Percentiles rank a stretch among this genome's conserved stretches.
These are phyloP conservation scores for Hetaerina titia DNA, from an alignment of 2,888 invertebrate species.

Conservation along the genomic window DNA sequence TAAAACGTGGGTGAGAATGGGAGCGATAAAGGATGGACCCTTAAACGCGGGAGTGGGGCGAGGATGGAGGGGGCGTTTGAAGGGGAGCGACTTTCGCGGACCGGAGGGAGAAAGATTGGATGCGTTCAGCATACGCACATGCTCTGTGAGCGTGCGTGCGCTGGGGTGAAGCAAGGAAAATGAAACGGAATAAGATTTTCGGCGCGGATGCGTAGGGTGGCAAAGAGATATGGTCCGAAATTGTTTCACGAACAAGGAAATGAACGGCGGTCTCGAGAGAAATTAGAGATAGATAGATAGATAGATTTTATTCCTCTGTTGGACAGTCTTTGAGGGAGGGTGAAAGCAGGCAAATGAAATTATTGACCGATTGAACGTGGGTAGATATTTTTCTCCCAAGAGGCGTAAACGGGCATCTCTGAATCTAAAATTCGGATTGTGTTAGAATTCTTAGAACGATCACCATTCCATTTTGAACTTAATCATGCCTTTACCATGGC, in stretches of 20 bases:
- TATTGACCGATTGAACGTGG: too few species aligned
- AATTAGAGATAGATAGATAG: background rate
- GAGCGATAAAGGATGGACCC: conserved; percentile 43
- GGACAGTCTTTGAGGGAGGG: too few species aligned
- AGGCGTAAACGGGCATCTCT: too few species aligned
- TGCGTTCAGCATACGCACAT: background rate
- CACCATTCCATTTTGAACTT: too few species aligned
- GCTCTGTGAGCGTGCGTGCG: background rate
- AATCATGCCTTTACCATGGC: too few species aligned
- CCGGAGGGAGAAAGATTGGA: background rate
- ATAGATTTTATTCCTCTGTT: background rate
- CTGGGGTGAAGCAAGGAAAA: background rate
- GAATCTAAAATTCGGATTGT: too few species aligned
- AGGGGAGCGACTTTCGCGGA: conserved; percentile 46
- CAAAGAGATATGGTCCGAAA: background rate
- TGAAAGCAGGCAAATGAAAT: too few species aligned
- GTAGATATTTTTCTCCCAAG: too few species aligned
- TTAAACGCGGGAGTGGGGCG: background rate
- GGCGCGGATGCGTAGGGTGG: background rate
- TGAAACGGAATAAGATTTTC: background rate
- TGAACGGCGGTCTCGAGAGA: background rate
- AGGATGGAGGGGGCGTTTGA: background rate
- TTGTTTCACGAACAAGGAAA: background rate
- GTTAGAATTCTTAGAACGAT: too few species aligned
- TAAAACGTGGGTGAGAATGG: background rate